Percentiles rank a stretch among this genome's conserved stretches.
These are phyloP conservation scores for Piaya cayana DNA, from an alignment of 2,113 vertebrate genomes.

Conservation along the genomic window DNA sequence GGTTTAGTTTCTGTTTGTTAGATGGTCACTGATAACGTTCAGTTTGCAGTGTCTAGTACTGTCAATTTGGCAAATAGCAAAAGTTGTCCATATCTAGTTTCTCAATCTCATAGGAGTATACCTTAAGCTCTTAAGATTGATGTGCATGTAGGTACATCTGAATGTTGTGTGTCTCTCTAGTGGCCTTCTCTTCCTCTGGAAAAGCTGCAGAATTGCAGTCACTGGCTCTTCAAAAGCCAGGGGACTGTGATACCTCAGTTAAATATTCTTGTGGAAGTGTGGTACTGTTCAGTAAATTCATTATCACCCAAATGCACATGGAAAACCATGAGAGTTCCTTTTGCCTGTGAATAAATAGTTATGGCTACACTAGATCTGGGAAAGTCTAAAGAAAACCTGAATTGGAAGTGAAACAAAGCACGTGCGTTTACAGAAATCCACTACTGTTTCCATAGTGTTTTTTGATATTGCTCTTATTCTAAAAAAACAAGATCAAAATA, in stretches of 20 bases:
- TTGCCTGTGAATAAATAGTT: neutral
- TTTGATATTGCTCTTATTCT: neutral
- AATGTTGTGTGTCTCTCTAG: neutral
- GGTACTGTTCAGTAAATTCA: neutral
- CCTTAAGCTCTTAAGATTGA: neutral
- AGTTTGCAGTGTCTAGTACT: neutral
- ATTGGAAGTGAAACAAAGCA: neutral
- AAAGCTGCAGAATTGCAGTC: neutral
- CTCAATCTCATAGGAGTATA: neutral
- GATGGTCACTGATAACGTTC: neutral
- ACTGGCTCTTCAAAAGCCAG: neutral
- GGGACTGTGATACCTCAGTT: neutral
- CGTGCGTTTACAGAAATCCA: neutral
- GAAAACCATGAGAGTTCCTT: neutral
- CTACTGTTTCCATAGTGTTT: neutral
- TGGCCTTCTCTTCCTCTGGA: neutral
- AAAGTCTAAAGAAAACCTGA: neutral
- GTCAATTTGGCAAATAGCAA: neutral
- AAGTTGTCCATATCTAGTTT: neutral
- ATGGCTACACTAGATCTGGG: neutral
- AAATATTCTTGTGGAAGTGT: neutral
- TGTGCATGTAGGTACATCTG: neutral
- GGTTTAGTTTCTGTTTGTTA: neutral
- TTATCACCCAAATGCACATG: neutral
- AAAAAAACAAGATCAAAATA: neutral